Evolutionary conservation across 2,797 vertebrate species (phyloP).

Genomic region (Pempheris klunzingeri): DNA sequence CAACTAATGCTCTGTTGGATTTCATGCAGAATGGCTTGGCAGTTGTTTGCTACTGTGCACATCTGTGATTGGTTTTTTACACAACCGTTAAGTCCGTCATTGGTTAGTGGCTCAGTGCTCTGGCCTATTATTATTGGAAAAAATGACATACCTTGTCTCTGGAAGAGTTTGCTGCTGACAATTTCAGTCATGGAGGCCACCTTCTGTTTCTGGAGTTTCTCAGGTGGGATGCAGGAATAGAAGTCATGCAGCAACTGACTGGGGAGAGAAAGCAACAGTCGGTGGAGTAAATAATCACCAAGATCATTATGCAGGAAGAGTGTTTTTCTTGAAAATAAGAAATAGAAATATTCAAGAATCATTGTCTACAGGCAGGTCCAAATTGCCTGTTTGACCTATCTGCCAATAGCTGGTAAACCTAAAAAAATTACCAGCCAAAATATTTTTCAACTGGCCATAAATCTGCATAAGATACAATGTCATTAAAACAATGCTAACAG

Average conservation of each 20-base stretch:
- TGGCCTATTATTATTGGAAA: slow-evolving; percentile 6
- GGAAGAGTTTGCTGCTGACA: slow-evolving; percentile 93
- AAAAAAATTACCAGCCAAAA: too few species aligned
- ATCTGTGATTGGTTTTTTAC: slow-evolving; percentile 14
- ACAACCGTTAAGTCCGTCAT: neutral
- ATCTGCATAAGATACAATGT: too few species aligned
- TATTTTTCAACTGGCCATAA: too few species aligned
- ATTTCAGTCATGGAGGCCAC: slow-evolving; percentile 97
- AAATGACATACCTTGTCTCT: slow-evolving; percentile 89
- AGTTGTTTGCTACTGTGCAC: slow-evolving; percentile 11
- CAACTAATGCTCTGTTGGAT: slow-evolving; percentile 38
- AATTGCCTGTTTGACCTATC: too few species aligned
- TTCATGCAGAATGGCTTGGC: slow-evolving; percentile 18
- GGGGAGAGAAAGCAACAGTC: slow-evolving; percentile 43
- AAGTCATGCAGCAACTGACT: slow-evolving; percentile 96
- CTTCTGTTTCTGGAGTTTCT: slow-evolving; percentile 95
- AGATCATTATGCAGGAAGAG: slow-evolving; percentile 28
- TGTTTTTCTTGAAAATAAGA: slow-evolving; percentile 21
- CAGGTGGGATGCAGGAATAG: slow-evolving; percentile 93
- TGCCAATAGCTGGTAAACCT: too few species aligned
- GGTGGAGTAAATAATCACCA: slow-evolving; percentile 30
- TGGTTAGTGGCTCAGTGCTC: neutral
- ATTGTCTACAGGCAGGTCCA: neutral
- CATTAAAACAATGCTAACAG: too few species aligned
- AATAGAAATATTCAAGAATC: slow-evolving; percentile 27